Evolutionary conservation across 2,797 vertebrate genomes (phyloP).

Genomic region (Percopsis omiscomaycus): DNA sequence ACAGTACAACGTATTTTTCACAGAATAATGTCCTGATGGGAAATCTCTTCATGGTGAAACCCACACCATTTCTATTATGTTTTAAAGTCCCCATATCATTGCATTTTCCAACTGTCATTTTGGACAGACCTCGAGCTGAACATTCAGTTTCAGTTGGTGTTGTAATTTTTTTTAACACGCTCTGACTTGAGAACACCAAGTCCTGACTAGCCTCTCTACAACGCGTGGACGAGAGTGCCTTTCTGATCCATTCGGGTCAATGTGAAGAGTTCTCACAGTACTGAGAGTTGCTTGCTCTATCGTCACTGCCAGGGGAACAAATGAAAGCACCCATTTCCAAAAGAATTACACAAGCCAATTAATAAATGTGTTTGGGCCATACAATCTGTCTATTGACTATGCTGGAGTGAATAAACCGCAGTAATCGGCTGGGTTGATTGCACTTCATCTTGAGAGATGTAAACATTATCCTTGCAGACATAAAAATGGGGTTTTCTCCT

Average conservation of each 20-base stretch:
- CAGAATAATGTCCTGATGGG: not conserved
- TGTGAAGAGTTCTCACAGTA: constrained; percentile 36
- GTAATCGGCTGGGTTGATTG: not conserved
- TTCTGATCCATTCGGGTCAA: constrained; percentile 31
- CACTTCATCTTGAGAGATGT: too few relatives aligned
- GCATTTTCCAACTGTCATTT: too few relatives aligned
- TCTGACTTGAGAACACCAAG: too few relatives aligned
- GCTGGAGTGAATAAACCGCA: not conserved
- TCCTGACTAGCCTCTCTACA: too few relatives aligned
- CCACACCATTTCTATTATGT: not conserved
- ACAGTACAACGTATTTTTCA: too few relatives aligned
- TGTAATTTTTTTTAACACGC: not conserved
- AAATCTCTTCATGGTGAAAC: not conserved
- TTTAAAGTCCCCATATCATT: too few relatives aligned
- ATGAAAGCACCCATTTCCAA: constrained; percentile 35
- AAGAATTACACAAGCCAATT: constrained; percentile 26
- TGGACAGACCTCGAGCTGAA: too few relatives aligned
- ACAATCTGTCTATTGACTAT: constrained; percentile 14
- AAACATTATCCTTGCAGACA: too few relatives aligned
- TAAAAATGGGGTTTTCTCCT: not conserved
- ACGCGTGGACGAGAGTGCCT: constrained; percentile 4
- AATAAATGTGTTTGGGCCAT: constrained; percentile 24
- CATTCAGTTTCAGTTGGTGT: too few relatives aligned
- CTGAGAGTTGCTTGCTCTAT: constrained; percentile 33
- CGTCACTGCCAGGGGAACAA: constrained; percentile 17